Percentiles rank a stretch among this genome's conserved stretches.
Evolutionary conservation across 2,113 vertebrate genomes (phyloP).

Genomic region (Tychaedon coryphoeus): DNA sequence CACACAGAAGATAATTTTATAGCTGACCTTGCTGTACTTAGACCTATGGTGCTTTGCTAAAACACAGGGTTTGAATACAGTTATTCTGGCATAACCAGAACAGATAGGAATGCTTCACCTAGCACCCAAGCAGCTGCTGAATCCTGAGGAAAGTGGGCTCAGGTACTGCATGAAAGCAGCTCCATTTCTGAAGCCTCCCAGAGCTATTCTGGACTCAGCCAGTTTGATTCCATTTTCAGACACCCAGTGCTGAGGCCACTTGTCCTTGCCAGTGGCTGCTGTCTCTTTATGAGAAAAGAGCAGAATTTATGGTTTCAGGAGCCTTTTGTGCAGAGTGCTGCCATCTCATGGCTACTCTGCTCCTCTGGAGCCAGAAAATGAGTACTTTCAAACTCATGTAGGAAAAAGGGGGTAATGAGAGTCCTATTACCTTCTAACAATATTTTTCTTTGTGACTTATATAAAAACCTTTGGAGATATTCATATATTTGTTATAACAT

Average conservation of each 20-base stretch:
- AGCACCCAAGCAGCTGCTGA: background rate
- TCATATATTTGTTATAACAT: background rate
- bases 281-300: background rate
- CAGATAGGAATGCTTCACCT: background rate
- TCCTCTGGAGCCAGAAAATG: background rate
- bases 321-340: constrained; percentile 6
- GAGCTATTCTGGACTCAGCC: background rate
- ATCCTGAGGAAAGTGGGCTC: background rate
- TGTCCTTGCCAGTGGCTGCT: fast-evolving
- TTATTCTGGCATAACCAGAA: background rate
- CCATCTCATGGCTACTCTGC: constrained; percentile 32
- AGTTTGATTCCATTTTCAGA: background rate
- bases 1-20: background rate
- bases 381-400: background rate
- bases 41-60: background rate
- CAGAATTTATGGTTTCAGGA: background rate
- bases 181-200: background rate
- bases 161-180: background rate
- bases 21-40: background rate
- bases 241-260: fast-evolving
- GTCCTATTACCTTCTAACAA: background rate
- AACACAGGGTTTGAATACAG: background rate
- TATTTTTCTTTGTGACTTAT: background rate
- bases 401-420: background rate
- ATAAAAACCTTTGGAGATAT: background rate